Base-by-base conservation (phyloP, 2,797 vertebrate genomes). In the Heliangelus exortis region DNA sequence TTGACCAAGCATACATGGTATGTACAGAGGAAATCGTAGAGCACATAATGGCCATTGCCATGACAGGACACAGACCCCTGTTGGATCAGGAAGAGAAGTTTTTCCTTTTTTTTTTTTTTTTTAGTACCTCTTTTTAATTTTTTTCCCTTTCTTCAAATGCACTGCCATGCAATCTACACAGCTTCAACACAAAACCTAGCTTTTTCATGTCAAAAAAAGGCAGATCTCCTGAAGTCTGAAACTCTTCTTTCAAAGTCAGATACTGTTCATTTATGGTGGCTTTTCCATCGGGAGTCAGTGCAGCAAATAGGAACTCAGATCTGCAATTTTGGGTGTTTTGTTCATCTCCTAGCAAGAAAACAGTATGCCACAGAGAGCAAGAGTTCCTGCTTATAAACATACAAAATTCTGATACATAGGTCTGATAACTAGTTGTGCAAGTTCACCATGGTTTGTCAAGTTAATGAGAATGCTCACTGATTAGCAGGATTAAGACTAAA, bases 1-100 rank as follows among this genome's bases (percentile, higher is more conserved):
- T 99, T 87, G 99, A 99, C 94, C 99, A 99, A 97, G 99, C 99
- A 28, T 99, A 99, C 76, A 98, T 99, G 99, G 99, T 99, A 97
- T 75, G 97, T 97, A 92, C 58, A 69, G 59, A 78, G 85, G 55
- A 68, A 72, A 67, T 92, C 41, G 67, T 83, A 25, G 79, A 91
- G 63, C 82, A 57, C 29, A 5, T 61, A 53, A 5, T 84, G 75
- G 62, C 33, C 55, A 68, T 20, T 47, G 58, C 33, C 87, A 48
- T 57, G 50, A 36, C 34, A 71, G 28, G 43, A 81, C 34, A 28
- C 22, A 93, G 25, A 13, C 51, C 72, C 23, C 29, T 86, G 31
- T 29, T 65, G 76, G 74, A 77, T 61, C 39, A 93, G 36, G n/a
- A 82, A 50, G n/a, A 88, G 63, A 74, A 22, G 17, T 36, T 68